Evolutionary conservation across 2,888 invertebrate species (phyloP), one percentile per base, ranked within the genome.

Genomic region (Embidobia sp.): DNA sequence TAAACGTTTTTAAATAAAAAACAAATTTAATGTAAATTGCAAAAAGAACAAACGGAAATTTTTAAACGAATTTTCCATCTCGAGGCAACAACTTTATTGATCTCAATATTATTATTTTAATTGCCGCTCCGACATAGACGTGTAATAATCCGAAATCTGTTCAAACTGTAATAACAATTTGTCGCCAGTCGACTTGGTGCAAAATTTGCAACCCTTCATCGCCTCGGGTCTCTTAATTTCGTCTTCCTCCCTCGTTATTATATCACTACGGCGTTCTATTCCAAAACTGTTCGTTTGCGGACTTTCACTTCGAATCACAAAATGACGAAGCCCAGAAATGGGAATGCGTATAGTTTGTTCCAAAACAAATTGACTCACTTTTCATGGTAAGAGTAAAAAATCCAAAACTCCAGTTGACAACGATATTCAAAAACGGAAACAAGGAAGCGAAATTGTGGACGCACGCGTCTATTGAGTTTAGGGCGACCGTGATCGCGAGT

Each of bases 301-400:
- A n/a, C n/a, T n/a, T n/a, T n/a, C n/a, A n/a, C n/a, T n/a, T n/a
- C n/a, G n/a, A n/a, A n/a, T n/a, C n/a, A n/a, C n/a, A n/a, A n/a
- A n/a, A n/a, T n/a, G n/a, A n/a, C n/a, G n/a, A n/a, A n/a, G n/a
- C n/a, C n/a, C n/a, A n/a, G n/a, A n/a, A n/a, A n/a, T n/a, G n/a
- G n/a, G n/a, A n/a, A n/a, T n/a, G n/a, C n/a, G n/a, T n/a, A n/a
- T n/a, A n/a, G n/a, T n/a, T n/a, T n/a, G n/a, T n/a, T n/a, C n/a
- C n/a, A n/a, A n/a, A n/a, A 22, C 3, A 31, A 6, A 42, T 7
- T 3, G 11, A 81, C 83, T 83, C 77, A 83, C 83, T 64, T 72
- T 81, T 83, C 83, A 83, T 83, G 73, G 29, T 57, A 77, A 40
- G n/a, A n/a, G n/a, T n/a, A n/a, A n/a, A n/a, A n/a, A n/a, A n/a